These are phyloP conservation scores for Contarinia nasturtii DNA, from an alignment of 1,140 invertebrate genomes.

Conservation along the genomic window DNA sequence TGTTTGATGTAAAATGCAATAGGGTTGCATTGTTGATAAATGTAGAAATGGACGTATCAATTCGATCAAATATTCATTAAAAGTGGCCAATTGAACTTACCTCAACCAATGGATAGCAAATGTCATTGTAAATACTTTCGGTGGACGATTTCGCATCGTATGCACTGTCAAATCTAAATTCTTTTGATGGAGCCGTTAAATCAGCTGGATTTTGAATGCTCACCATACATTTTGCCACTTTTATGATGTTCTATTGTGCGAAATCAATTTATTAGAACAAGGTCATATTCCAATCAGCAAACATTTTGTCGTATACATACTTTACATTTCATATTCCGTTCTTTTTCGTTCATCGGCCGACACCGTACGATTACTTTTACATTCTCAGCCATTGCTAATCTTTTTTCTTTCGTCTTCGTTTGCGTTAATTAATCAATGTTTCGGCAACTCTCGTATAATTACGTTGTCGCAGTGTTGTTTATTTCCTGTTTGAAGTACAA, in stretches of 20 bases:
- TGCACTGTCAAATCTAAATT: slow-evolving; percentile 68
- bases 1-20: too few relatives aligned
- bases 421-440: neutral
- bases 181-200: slow-evolving; percentile 33
- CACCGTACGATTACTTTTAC: slow-evolving; percentile 85
- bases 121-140: slow-evolving; percentile 72
- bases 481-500: too few relatives aligned
- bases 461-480: too few relatives aligned
- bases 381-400: slow-evolving; percentile 44
- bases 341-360: slow-evolving; percentile 68
- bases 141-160: slow-evolving; percentile 63
- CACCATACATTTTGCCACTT: slow-evolving; percentile 37
- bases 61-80: slow-evolving; percentile 1
- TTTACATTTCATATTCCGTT: slow-evolving; percentile 49
- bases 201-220: slow-evolving; percentile 25
- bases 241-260: slow-evolving; percentile 42
- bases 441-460: too few relatives aligned
- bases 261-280: neutral
- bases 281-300: neutral
- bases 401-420: neutral
- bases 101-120: slow-evolving; percentile 64
- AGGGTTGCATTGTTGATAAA: too few relatives aligned
- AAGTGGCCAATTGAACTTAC: slow-evolving; percentile 10
- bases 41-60: slow-evolving; percentile 4
- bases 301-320: slow-evolving; percentile 22